phyloP scores from a whole-genome alignment of 2,888 invertebrate genomes.

The Margaritifera margaritifera region DNA sequence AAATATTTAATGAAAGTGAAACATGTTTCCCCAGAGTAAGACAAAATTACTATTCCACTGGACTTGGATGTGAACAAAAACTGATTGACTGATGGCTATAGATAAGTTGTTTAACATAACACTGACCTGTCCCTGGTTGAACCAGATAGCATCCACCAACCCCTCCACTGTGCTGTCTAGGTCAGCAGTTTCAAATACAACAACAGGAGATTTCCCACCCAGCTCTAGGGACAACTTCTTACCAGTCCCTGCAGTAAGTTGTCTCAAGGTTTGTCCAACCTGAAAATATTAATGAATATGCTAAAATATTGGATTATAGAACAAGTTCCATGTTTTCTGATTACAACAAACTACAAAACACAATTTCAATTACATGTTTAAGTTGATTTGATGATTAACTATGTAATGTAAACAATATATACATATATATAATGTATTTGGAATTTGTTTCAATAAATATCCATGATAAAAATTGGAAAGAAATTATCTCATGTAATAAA shows the following conservation, averaged over 20 bases:
- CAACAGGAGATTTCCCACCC: slow-evolving; percentile 74
- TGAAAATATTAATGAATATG: slow-evolving; percentile 18
- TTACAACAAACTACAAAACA: no score
- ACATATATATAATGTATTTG: no score
- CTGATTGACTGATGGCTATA: no score
- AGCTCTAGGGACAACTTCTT: slow-evolving; percentile 73
- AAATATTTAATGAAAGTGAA: neutral
- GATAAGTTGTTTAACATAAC: neutral
- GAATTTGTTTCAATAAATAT: no score
- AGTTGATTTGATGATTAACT: no score
- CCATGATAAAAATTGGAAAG: no score
- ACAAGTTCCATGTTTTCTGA: no score
- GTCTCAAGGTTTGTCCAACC: slow-evolving; percentile 70
- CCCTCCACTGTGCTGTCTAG: slow-evolving; percentile 77
- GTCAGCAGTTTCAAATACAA: slow-evolving; percentile 77
- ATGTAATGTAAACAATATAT: no score
- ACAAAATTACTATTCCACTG: neutral
- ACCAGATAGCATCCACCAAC: slow-evolving; percentile 76
- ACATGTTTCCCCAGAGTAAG: neutral
- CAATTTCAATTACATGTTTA: no score
- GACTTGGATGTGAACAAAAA: neutral
- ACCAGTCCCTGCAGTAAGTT: slow-evolving; percentile 69
- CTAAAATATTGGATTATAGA: no score
- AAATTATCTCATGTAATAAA: no score
- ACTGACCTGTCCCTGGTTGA: slow-evolving; percentile 76